These are phyloP conservation scores for Amphipoea oculea DNA, from an alignment of 2,888 invertebrate genomes.

Conservation along the genomic window DNA sequence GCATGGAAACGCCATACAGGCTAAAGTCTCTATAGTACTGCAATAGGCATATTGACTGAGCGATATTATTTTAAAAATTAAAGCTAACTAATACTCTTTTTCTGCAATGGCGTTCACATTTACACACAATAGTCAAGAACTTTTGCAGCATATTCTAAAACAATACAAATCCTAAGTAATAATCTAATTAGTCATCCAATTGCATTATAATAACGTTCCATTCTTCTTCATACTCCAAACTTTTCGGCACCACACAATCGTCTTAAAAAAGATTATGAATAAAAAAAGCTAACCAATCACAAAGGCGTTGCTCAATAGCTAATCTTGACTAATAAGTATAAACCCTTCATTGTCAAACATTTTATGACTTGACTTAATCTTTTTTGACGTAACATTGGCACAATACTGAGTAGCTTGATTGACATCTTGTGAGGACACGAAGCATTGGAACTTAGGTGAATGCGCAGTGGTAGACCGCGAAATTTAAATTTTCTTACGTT, in stretches of 20 bases:
- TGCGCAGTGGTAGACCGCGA: no score
- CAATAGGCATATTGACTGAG: background rate
- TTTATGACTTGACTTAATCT: conserved; percentile 29
- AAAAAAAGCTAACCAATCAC: conserved; percentile 35
- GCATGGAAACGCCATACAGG: no score
- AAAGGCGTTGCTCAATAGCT: conserved; percentile 43
- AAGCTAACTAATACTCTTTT: background rate
- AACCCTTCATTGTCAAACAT: conserved; percentile 41
- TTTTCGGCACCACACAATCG: conserved; percentile 30
- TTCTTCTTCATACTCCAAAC: background rate
- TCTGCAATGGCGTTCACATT: background rate
- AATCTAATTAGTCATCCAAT: conserved; percentile 21
- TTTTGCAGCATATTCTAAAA: background rate
- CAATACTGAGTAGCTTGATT: background rate
- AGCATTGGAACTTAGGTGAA: conserved; percentile 10
- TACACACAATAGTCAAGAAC: background rate
- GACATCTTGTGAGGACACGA: background rate
- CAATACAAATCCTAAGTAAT: background rate
- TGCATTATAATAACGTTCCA: conserved; percentile 10
- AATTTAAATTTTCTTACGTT: no score
- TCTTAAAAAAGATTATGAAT: conserved; percentile 17
- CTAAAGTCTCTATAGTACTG: no score
- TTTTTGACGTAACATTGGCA: conserved; percentile 17
- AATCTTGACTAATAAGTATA: conserved; percentile 46
- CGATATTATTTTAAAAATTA: background rate